These are phyloP conservation scores for Nothocercus julius DNA, from an alignment of 2,113 vertebrate genomes.

Conservation along the genomic window DNA sequence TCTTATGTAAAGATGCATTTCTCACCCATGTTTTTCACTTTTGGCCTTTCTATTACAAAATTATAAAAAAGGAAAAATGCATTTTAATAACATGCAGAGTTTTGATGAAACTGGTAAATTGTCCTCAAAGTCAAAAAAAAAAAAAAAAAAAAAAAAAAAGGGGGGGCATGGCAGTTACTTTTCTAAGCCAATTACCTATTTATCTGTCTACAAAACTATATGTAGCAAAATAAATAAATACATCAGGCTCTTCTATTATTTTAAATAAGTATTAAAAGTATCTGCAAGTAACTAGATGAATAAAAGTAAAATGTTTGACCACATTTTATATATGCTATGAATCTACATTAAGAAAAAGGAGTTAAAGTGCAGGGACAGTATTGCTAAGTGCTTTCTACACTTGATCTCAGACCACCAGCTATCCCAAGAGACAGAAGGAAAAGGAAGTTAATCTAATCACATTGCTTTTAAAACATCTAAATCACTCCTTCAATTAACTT, in stretches of 20 bases:
- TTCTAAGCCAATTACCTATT: neutral
- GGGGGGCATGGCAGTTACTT: neutral
- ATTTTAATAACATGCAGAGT: neutral
- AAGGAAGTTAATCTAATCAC: neutral
- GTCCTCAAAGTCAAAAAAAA: neutral
- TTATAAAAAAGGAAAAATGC: neutral
- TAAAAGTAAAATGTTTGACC: neutral
- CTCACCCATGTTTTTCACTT: neutral
- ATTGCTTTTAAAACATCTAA: neutral
- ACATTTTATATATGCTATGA: neutral
- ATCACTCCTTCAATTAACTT: constrained; percentile 12
- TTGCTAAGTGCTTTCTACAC: neutral
- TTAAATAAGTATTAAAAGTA: neutral
- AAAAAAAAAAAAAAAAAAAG: neutral
- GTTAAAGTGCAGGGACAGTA: neutral
- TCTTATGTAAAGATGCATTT: accelerated
- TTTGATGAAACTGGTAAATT: neutral
- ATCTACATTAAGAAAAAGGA: neutral
- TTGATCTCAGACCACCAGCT: neutral
- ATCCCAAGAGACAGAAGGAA: neutral
- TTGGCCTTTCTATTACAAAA: neutral
- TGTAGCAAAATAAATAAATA: neutral
- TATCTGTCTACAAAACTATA: neutral
- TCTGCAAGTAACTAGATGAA: neutral
- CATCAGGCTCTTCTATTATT: neutral